phyloP scores from a whole-genome alignment of 2,797 vertebrate genomes.

The Ciconia nigra region DNA sequence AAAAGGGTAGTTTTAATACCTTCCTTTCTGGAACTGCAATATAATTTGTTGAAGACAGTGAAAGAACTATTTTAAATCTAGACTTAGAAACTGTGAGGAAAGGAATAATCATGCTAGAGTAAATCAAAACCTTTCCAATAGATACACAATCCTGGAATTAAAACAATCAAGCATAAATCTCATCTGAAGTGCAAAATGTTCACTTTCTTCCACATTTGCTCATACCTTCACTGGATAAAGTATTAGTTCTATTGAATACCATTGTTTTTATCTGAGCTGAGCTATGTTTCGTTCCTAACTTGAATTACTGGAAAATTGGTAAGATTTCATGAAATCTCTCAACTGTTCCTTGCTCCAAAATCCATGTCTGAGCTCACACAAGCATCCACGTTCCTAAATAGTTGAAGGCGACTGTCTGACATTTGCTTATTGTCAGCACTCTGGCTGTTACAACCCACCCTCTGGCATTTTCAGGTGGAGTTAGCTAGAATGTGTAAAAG shows the following conservation, averaged over 20 bases:
- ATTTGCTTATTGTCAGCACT: background rate
- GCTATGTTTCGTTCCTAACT: background rate
- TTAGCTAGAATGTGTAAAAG: background rate
- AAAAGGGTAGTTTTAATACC: background rate
- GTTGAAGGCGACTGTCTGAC: background rate
- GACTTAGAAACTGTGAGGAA: background rate
- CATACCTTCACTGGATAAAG: background rate
- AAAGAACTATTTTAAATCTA: background rate
- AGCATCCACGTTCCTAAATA: background rate
- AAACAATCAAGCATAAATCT: background rate
- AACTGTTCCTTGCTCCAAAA: background rate
- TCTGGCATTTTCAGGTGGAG: background rate
- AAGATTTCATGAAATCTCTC: background rate
- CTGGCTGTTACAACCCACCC: background rate
- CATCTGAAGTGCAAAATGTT: background rate
- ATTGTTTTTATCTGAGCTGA: background rate
- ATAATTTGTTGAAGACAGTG: background rate
- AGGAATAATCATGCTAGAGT: background rate
- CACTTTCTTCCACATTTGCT: background rate
- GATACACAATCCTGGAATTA: background rate
- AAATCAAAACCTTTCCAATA: background rate
- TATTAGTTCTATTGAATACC: background rate
- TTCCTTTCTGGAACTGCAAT: background rate
- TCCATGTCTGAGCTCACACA: background rate
- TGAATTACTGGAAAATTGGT: background rate